Base-by-base conservation (phyloP, 1,140 invertebrate genomes). In the Plodia interpunctella region DNA sequence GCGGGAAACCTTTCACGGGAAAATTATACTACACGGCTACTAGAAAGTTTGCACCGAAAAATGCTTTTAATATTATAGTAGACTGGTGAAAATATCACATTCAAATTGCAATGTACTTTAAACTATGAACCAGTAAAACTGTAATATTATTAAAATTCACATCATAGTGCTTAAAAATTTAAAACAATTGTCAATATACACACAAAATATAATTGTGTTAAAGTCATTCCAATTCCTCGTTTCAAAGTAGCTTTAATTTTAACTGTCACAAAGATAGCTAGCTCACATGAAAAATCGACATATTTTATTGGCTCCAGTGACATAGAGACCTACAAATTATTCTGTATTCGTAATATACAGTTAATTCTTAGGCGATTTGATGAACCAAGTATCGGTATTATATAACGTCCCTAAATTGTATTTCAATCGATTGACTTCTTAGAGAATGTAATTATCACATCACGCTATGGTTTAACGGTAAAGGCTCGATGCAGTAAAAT, bases 11-110 rank as follows among this genome's bases (percentile, higher is more conserved):
- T 15, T 2, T 15, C 38, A 44, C 15, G 38, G 38, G 38, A 15
- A 44, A 44, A 44, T 44, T 44, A 15, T 44, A 17, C 38, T 15
- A 11, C 2, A 5, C 35, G 35, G 11, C 11, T 5, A 15, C 38
- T 44, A 44, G 38, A 44, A 44, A 44, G 38, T 44, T 44, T 44
- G 38, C 38, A 44, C n/a, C 38, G 38, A 15, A 44, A 44, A 44
- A 35, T 11, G 8, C n/a, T n/a, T n/a, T n/a, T n/a, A n/a, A n/a
- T n/a, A n/a, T n/a, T n/a, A n/a, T n/a, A n/a, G n/a, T 35, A 35
- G 4, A 35, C 32, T 15, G 1, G 38, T 15, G 15, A 15, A 38
- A 38, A 15, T 44, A 17, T 44, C 2, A 17, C 38, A 15, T n/a
- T n/a, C n/a, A n/a, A n/a, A n/a, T n/a, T n/a, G n/a, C n/a, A n/a